phyloP scores from a whole-genome alignment of 2,888 invertebrate genomes.

The Scaptomyza reducta region DNA sequence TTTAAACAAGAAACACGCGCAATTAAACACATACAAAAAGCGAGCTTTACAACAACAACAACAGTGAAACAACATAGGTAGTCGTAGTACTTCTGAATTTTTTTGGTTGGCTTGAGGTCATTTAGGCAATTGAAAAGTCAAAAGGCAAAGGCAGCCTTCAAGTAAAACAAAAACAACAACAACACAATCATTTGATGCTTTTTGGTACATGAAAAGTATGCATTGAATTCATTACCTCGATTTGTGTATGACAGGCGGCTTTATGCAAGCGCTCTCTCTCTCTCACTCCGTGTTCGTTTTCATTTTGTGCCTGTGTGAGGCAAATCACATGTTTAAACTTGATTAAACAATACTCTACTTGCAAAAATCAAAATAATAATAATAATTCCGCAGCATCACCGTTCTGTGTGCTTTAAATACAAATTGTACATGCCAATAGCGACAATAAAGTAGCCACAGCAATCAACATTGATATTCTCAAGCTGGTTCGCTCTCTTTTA shows the following conservation, averaged over 20 bases:
- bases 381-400: slow-evolving; percentile 10
- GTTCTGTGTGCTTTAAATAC: slow-evolving; percentile 19
- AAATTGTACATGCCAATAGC: slow-evolving; percentile 23
- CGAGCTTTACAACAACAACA: slow-evolving; percentile 61
- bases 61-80: slow-evolving; percentile 29
- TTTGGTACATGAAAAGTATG: slow-evolving; percentile 12
- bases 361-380: slow-evolving; percentile 14
- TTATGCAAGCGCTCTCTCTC: slow-evolving; percentile 16
- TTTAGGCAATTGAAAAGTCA: slow-evolving; percentile 40
- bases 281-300: slow-evolving; percentile 10
- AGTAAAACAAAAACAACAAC: slow-evolving; percentile 37
- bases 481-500: slow-evolving; percentile 21
- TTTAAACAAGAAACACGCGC: slow-evolving; percentile 44
- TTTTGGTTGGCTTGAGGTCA: slow-evolving; percentile 73
- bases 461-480: slow-evolving; percentile 63
- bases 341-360: slow-evolving; percentile 16
- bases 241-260: slow-evolving; percentile 40
- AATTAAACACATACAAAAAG: slow-evolving; percentile 43
- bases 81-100: slow-evolving; percentile 30
- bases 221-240: slow-evolving; percentile 16
- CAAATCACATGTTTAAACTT: slow-evolving; percentile 53
- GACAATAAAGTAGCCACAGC: slow-evolving; percentile 22
- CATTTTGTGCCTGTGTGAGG: slow-evolving; percentile 17
- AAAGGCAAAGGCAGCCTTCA: slow-evolving; percentile 38
- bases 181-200: slow-evolving; percentile 3